These are phyloP conservation scores for Colaptes auratus DNA, from an alignment of 2,113 vertebrate species.

Conservation along the genomic window DNA sequence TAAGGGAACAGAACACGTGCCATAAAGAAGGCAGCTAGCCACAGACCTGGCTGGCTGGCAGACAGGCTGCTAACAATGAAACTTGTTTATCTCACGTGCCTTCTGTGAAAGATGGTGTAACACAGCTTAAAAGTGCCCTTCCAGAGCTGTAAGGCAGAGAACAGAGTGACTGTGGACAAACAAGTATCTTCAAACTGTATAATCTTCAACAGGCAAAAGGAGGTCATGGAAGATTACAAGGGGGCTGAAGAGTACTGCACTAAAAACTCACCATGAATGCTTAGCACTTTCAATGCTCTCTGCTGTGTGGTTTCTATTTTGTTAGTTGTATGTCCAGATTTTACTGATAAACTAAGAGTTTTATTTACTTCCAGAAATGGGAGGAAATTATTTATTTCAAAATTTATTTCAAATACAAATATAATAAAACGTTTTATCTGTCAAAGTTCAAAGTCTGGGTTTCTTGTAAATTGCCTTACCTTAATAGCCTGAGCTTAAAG, in stretches of 20 bases:
- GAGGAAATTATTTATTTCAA: slow-evolving; percentile 5
- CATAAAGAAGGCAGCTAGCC: not conserved
- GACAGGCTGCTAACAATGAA: not conserved
- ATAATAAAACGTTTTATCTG: not conserved
- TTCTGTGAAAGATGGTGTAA: fast-evolving
- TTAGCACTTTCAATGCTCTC: not conserved
- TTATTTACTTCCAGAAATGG: not conserved
- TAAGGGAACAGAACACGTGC: slow-evolving; percentile 71
- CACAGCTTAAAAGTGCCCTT: not conserved
- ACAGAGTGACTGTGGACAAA: not conserved
- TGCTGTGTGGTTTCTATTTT: not conserved
- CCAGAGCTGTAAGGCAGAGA: not conserved
- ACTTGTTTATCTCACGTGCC: fast-evolving
- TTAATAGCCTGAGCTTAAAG: not conserved
- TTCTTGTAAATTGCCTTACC: not conserved
- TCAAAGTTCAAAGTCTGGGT: not conserved
- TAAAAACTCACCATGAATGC: not conserved
- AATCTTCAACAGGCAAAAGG: not conserved
- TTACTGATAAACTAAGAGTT: not conserved
- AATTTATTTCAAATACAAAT: slow-evolving; percentile 15
- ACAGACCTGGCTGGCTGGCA: not conserved
- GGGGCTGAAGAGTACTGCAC: not conserved
- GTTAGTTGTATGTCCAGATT: not conserved
- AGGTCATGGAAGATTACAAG: fast-evolving
- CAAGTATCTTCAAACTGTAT: not conserved